phyloP scores from a whole-genome alignment of 1,140 invertebrate genomes.

The Meloidogyne chitwoodi region DNA sequence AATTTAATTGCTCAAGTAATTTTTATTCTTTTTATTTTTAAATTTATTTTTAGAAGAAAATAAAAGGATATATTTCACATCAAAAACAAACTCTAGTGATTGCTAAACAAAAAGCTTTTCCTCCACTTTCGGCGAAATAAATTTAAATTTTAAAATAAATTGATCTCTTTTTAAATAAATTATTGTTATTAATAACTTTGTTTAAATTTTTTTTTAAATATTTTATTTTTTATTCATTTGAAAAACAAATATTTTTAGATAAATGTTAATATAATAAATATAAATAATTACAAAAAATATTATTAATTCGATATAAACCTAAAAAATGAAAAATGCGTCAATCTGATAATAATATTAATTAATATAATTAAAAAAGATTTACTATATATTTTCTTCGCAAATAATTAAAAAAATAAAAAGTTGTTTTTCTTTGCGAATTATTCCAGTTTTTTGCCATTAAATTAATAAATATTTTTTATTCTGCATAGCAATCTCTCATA shows the following conservation, averaged over 20 bases:
- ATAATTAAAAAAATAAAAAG: background rate
- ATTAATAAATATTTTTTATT: no score
- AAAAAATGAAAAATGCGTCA: background rate
- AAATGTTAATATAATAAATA: no score
- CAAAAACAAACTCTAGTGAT: conserved; percentile 93
- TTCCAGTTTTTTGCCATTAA: background rate
- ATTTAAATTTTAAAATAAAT: background rate
- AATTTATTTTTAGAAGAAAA: conserved; percentile 62
- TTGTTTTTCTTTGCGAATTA: background rate
- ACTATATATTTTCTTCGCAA: background rate
- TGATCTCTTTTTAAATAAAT: no score
- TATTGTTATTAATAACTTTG: no score
- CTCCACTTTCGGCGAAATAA: conserved; percentile 59
- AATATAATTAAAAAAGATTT: no score
- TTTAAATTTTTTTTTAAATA: no score
- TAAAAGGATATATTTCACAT: conserved; percentile 91
- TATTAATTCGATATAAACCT: no score
- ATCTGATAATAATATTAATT: background rate
- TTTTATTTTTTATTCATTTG: no score
- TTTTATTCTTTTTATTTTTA: background rate
- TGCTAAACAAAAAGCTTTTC: conserved; percentile 93
- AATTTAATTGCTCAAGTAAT: conserved; percentile 87
- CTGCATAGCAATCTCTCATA: no score
- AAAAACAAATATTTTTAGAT: no score
- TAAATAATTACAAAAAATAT: no score